phyloP scores from a whole-genome alignment of 30 jellyfish, hydroid and myxozoan species.

The Turritopsis dohrnii region DNA sequence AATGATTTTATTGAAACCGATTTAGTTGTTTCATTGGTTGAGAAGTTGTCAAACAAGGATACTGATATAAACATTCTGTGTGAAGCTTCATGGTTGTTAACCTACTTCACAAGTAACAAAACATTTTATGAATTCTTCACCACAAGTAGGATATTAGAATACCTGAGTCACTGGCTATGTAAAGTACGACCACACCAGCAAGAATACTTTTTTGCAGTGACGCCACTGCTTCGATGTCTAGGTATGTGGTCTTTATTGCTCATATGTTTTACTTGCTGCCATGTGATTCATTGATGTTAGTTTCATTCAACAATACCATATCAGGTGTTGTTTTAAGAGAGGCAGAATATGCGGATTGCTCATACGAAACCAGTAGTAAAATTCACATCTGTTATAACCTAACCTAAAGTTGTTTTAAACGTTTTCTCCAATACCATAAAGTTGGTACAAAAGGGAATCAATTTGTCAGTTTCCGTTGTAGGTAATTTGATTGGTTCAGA shows the following conservation, averaged over 20 bases:
- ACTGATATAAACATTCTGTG: conserved; percentile 23
- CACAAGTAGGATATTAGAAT: conserved; percentile 29
- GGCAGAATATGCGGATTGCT: too few relatives aligned
- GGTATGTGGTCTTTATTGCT: too few relatives aligned
- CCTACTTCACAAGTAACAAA: conserved; percentile 38
- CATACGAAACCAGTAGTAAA: too few relatives aligned
- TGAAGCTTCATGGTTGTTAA: conserved; percentile 66
- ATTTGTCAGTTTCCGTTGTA: not conserved
- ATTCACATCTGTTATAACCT: too few relatives aligned
- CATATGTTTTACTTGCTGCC: not conserved
- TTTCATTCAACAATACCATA: not conserved
- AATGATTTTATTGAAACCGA: conserved; percentile 39
- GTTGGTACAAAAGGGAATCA: too few relatives aligned
- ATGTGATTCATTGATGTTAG: not conserved
- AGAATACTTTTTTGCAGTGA: conserved; percentile 39
- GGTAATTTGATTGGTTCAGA: conserved; percentile 29
- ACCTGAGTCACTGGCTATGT: conserved; percentile 28
- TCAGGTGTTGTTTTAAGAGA: not conserved
- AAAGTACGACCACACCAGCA: conserved; percentile 21
- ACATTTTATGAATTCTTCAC: not conserved
- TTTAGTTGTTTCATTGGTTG: conserved; percentile 25
- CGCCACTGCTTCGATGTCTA: conserved; percentile 54
- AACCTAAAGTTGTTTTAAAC: too few relatives aligned
- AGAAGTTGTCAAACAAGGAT: conserved; percentile 11
- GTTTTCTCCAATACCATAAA: too few relatives aligned